Percentiles rank a stretch among this genome's conserved stretches.
Conservation (phyloP, 2,888 invertebrate genomes). For the Leucoptera coffeella region DNA sequence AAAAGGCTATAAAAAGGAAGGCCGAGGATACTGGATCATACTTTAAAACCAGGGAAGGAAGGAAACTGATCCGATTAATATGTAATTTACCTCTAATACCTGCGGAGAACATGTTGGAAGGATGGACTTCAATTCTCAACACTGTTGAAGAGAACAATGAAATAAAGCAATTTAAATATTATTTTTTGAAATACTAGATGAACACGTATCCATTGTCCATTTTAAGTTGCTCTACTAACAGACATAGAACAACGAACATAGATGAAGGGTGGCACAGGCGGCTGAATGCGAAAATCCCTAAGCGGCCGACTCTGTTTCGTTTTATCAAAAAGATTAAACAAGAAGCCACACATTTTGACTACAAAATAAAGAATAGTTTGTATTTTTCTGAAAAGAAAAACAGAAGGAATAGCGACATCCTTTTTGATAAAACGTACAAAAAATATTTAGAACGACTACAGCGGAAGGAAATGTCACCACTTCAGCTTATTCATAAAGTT, state of each 20-base stretch:
- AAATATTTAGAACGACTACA: constrained; percentile 4
- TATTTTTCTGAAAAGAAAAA: constrained; percentile 2
- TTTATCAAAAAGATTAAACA: constrained; percentile 3
- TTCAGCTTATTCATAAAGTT: too few species aligned
- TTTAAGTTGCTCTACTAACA: constrained; percentile 1
- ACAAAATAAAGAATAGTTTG: constrained; percentile 2
- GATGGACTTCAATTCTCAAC: constrained; percentile 4
- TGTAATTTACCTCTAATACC: constrained; percentile 3
- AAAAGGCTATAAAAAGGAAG: not conserved
- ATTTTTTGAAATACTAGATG: constrained; percentile 1
- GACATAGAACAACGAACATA: constrained; percentile 3
- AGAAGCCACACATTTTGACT: constrained; percentile 3
- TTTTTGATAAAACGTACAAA: constrained; percentile 4
- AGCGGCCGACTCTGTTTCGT: constrained; percentile 1
- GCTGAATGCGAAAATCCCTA: constrained; percentile 2
- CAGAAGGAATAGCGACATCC: constrained; percentile 3
- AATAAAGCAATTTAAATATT: constrained; percentile 1
- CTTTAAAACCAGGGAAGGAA: too few species aligned
- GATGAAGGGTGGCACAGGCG: constrained; percentile 3
- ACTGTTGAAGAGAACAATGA: constrained; percentile 1
- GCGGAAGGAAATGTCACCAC: constrained; percentile 4
- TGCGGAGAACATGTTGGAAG: constrained; percentile 3
- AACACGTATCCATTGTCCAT: constrained; percentile 1
- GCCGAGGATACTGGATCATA: not conserved
- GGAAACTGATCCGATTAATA: constrained; percentile 1